A percentile compares a stretch with the other conserved stretches of the same genome.
Evolutionary conservation across 2,113 vertebrate genomes (phyloP).

Genomic region (Cavia porcellus): DNA sequence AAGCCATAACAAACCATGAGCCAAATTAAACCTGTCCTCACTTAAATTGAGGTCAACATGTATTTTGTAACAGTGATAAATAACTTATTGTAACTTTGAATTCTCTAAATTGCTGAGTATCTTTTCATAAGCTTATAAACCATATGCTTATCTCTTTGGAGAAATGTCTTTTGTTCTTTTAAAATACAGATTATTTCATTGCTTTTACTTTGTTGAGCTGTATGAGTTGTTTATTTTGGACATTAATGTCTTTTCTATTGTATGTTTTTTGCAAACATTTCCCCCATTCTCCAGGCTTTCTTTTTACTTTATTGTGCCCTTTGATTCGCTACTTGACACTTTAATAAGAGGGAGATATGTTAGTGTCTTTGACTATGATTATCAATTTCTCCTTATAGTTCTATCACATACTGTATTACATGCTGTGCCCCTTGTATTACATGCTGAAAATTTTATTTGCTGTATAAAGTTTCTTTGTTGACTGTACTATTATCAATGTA

Average conservation of each 20-base stretch:
- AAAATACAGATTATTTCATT: not conserved
- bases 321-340: not conserved
- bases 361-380: not conserved
- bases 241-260: not conserved
- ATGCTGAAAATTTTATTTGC: conserved; percentile 34
- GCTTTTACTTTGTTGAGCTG: not conserved
- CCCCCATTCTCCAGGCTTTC: not conserved
- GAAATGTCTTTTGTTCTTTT: not conserved
- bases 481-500: not conserved
- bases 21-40: not conserved
- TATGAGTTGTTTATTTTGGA: not conserved
- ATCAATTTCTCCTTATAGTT: conserved; percentile 12
- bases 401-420: not conserved
- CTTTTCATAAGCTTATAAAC: not conserved
- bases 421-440: not conserved
- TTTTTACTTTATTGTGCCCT: not conserved
- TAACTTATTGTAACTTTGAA: not conserved
- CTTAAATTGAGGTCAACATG: not conserved
- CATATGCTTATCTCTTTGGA: conserved; percentile 15
- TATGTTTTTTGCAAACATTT: not conserved
- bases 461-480: not conserved
- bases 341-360: conserved; percentile 10
- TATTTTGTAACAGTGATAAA: not conserved
- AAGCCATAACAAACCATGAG: not conserved
- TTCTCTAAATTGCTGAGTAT: not conserved